Conservation (phyloP, 2,888 invertebrate genomes). For the Kuschelorhynchus macadamiae region DNA sequence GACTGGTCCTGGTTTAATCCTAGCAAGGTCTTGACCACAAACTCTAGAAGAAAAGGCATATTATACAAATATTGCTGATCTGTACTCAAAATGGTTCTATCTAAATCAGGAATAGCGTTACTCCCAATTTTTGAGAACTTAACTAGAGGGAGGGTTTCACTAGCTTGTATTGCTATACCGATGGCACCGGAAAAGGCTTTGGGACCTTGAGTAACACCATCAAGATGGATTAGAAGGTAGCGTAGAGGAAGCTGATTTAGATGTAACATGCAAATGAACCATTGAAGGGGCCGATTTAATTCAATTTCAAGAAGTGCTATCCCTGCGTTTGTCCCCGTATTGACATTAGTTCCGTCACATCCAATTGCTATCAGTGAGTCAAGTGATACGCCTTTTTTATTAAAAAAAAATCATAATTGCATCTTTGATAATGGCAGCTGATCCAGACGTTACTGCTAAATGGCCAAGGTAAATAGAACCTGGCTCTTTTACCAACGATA, state of each 20-base stretch:
- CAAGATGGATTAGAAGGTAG: slow-evolving; percentile 17
- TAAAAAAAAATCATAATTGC: slow-evolving; percentile 13
- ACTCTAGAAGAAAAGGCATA: slow-evolving; percentile 25
- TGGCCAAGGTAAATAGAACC: slow-evolving; percentile 23
- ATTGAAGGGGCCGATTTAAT: slow-evolving; percentile 24
- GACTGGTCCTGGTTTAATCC: slow-evolving; percentile 8
- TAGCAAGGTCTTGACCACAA: slow-evolving; percentile 13
- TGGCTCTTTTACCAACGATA: slow-evolving; percentile 6
- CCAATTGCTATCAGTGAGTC: slow-evolving; percentile 22
- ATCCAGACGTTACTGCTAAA: slow-evolving; percentile 28
- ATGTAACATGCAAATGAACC: slow-evolving; percentile 23
- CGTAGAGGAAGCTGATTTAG: slow-evolving; percentile 26
- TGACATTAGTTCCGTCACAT: too few relatives aligned
- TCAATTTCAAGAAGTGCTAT: slow-evolving; percentile 21
- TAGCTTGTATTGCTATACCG: too few relatives aligned
- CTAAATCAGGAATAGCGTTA: slow-evolving; percentile 16
- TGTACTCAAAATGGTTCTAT: slow-evolving; percentile 23
- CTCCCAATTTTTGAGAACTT: slow-evolving; percentile 11
- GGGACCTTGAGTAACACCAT: slow-evolving; percentile 24
- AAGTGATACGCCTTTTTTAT: slow-evolving; percentile 21
- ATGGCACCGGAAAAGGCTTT: too few relatives aligned
- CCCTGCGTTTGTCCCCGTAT: slow-evolving; percentile 26
- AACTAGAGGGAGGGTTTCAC: slow-evolving; percentile 13
- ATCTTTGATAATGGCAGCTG: slow-evolving; percentile 13
- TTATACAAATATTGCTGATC: slow-evolving; percentile 26